These are phyloP conservation scores for Leucopsar rothschildi DNA, from an alignment of 2,113 vertebrate genomes.

Conservation along the genomic window DNA sequence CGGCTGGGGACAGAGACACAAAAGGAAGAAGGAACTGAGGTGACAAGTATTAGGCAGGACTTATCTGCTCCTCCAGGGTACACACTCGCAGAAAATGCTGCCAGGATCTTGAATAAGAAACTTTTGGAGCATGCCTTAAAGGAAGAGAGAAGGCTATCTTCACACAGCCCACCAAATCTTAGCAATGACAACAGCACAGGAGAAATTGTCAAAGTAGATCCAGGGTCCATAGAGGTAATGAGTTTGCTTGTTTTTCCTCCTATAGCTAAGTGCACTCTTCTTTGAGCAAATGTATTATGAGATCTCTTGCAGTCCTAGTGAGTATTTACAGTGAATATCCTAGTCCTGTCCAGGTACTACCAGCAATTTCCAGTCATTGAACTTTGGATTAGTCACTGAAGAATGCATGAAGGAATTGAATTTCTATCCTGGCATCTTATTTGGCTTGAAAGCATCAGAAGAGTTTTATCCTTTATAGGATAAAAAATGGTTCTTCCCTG, in stretches of 20 bases:
- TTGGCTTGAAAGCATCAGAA: not conserved
- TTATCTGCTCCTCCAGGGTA: slow-evolving; percentile 91
- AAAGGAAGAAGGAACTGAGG: slow-evolving; percentile 85
- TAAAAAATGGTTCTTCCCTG: not conserved
- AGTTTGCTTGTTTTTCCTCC: slow-evolving; percentile 51
- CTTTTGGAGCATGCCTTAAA: slow-evolving; percentile 89
- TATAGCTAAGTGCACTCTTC: slow-evolving; percentile 57
- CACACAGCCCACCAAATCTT: slow-evolving; percentile 65
- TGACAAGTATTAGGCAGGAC: slow-evolving; percentile 85
- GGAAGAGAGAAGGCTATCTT: slow-evolving; percentile 81
- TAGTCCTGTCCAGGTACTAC: not conserved
- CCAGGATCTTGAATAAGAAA: slow-evolving; percentile 92
- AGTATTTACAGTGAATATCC: not conserved
- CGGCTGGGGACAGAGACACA: slow-evolving; percentile 80
- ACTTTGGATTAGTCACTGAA: not conserved
- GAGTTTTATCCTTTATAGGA: not conserved
- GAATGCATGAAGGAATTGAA: not conserved
- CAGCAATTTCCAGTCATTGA: not conserved
- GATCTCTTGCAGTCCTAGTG: not conserved
- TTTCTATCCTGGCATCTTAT: not conserved
- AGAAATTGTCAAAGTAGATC: slow-evolving; percentile 76
- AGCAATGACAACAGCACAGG: slow-evolving; percentile 71
- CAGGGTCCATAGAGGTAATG: slow-evolving; percentile 93
- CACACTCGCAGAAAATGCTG: slow-evolving; percentile 87
- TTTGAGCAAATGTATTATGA: slow-evolving; percentile 10